phyloP scores from a whole-genome alignment of 23 tunicate genomes.

The Halocynthia aurantium region DNA sequence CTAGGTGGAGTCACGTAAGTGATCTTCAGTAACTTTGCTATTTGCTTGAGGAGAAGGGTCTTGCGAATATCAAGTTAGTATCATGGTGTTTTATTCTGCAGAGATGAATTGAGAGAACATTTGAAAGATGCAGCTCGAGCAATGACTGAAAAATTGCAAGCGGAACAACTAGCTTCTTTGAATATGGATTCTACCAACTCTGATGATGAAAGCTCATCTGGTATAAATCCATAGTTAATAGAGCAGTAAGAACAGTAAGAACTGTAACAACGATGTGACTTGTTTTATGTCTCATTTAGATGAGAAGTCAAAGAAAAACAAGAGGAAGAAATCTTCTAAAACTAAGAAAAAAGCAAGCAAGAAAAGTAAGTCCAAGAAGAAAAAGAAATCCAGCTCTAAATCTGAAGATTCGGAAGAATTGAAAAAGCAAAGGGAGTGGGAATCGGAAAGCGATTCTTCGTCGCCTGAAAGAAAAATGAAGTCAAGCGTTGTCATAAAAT shows the following conservation, averaged over 20 bases:
- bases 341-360: neutral
- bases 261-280: slow-evolving; percentile 17
- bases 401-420: neutral
- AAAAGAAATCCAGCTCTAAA: neutral
- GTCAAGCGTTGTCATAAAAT: neutral
- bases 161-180: slow-evolving; percentile 62
- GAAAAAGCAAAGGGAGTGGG: neutral
- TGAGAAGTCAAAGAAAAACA: slow-evolving; percentile 12
- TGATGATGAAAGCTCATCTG: slow-evolving; percentile 11
- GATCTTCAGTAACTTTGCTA: neutral
- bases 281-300: neutral
- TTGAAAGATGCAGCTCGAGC: slow-evolving; percentile 29
- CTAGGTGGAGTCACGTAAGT: slow-evolving; percentile 91
- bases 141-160: slow-evolving; percentile 64
- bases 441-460: neutral
- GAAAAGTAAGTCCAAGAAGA: slow-evolving; percentile 9
- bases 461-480: slow-evolving; percentile 12
- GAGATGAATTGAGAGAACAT: slow-evolving; percentile 85
- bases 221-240: neutral
- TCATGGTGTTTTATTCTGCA: slow-evolving; percentile 2
- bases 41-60: neutral
- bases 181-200: slow-evolving; percentile 10
- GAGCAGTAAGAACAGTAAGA: slow-evolving; percentile 8
- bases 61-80: neutral
- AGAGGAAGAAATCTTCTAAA: neutral